Percentiles rank a stretch among this genome's conserved stretches.
Evolutionary conservation across 37 sponge, comb jelly and placozoan genomes (phyloP).

Genomic region (Hormiphora californensis): DNA sequence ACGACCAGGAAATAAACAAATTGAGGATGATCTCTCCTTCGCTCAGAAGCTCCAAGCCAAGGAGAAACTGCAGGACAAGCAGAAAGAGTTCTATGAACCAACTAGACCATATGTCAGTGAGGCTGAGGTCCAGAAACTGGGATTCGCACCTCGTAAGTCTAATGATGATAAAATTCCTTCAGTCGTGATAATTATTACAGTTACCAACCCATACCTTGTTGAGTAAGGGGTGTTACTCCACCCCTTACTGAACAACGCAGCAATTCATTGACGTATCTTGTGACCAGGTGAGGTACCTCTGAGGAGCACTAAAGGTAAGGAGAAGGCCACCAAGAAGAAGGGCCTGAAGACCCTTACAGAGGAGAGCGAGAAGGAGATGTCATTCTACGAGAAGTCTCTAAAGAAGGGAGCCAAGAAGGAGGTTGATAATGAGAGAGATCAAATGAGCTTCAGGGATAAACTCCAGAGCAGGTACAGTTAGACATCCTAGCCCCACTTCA

Average conservation of each 20-base stretch:
- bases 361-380: conserved; percentile 37
- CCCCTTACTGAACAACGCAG: too few relatives aligned
- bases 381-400: conserved; percentile 16
- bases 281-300: background rate
- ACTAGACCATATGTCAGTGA: background rate
- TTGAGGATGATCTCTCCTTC: conserved; percentile 2
- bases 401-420: conserved; percentile 9
- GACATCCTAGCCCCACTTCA: too few relatives aligned
- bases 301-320: background rate
- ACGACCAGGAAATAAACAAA: background rate
- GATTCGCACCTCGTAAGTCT: conserved; percentile 30
- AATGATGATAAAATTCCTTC: background rate
- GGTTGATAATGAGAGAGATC: background rate
- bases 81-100: conserved; percentile 34
- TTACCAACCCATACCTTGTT: too few relatives aligned
- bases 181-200: too few relatives aligned
- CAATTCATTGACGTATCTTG: too few relatives aligned
- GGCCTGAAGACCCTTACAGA: conserved; percentile 15
- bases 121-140: background rate
- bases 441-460: conserved; percentile 3
- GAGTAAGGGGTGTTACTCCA: too few relatives aligned
- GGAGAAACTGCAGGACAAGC: conserved; percentile 33
- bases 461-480: conserved; percentile 5
- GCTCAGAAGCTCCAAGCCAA: background rate
- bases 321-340: conserved; percentile 16